These are phyloP conservation scores for Drosophila ustulata DNA, from an alignment of 2,888 invertebrate species.

Conservation along the genomic window DNA sequence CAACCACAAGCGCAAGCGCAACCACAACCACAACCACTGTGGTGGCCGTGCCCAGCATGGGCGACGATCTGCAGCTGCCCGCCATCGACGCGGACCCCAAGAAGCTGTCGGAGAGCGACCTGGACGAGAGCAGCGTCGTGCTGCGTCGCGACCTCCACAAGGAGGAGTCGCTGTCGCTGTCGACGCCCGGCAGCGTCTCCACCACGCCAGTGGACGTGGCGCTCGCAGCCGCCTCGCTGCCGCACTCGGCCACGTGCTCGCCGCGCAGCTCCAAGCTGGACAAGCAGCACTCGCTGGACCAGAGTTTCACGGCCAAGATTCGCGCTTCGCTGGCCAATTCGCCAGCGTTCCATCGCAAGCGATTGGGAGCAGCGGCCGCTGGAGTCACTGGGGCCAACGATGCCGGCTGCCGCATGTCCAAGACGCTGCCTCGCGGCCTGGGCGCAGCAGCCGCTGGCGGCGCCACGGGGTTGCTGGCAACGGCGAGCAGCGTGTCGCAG, in stretches of 20 bases:
- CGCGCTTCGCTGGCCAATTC: constrained; percentile 88
- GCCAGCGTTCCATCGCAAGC: constrained; percentile 88
- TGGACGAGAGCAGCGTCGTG: constrained; percentile 81
- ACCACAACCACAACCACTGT: background rate
- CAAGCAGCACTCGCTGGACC: constrained; percentile 87
- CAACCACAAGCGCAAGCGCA: too few species aligned
- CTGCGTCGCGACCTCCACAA: constrained; percentile 81
- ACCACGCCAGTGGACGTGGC: constrained; percentile 3
- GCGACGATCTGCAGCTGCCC: constrained; percentile 82
- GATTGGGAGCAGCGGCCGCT: constrained; percentile 82
- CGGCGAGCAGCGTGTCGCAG: constrained; percentile 86
- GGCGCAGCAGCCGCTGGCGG: constrained; percentile 73
- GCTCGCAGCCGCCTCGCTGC: background rate
- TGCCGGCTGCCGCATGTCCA: constrained; percentile 87
- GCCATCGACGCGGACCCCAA: constrained; percentile 83
- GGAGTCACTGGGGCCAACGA: constrained; percentile 83
- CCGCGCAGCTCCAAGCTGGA: constrained; percentile 87
- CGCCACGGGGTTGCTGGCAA: constrained; percentile 84
- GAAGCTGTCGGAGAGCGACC: constrained; percentile 80
- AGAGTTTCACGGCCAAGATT: constrained; percentile 87
- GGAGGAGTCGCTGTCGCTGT: constrained; percentile 44
- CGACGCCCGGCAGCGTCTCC: background rate
- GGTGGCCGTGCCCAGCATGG: constrained; percentile 73
- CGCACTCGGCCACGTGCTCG: constrained; percentile 49
- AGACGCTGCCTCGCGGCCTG: constrained; percentile 91